These are phyloP conservation scores for Drosophila ercepeae DNA, from an alignment of 1,140 invertebrate species.

Conservation along the genomic window DNA sequence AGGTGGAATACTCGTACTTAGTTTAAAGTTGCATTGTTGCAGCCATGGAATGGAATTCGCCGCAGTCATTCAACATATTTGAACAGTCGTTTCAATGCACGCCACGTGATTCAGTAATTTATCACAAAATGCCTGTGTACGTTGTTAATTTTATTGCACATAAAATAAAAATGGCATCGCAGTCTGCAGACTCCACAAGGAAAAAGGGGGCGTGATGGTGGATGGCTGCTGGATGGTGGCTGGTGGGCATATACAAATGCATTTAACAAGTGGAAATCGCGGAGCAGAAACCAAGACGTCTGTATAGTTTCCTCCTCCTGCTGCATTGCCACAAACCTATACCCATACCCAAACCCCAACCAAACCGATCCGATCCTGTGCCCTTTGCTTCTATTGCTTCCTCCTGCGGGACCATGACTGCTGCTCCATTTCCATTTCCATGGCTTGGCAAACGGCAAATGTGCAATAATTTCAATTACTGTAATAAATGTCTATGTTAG, in stretches of 20 bases:
- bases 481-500: slow-evolving; percentile 82
- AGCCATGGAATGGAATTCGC: slow-evolving; percentile 9
- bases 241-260: slow-evolving; percentile 67
- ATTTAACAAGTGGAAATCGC: slow-evolving; percentile 75
- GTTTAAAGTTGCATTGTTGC: slow-evolving; percentile 17
- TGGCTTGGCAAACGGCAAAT: slow-evolving; percentile 74
- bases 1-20: slow-evolving; percentile 33
- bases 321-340: not conserved
- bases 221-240: too few relatives aligned
- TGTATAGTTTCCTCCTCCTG: too few relatives aligned
- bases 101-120: slow-evolving; percentile 81
- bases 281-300: slow-evolving; percentile 28
- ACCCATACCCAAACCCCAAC: too few relatives aligned
- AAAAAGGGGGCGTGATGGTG: slow-evolving; percentile 18
- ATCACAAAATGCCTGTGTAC: slow-evolving; percentile 83
- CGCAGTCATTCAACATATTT: slow-evolving; percentile 79
- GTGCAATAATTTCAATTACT: slow-evolving; percentile 83
- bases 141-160: slow-evolving; percentile 83
- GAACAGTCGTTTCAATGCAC: slow-evolving; percentile 75
- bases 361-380: slow-evolving; percentile 14
- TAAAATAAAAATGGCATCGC: slow-evolving; percentile 64
- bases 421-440: slow-evolving; percentile 8
- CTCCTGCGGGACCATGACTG: not conserved
- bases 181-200: slow-evolving; percentile 10
- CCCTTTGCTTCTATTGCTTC: slow-evolving; percentile 37